phyloP scores from a whole-genome alignment of 2,888 invertebrate genomes.

The Aproaerema taeniolella region DNA sequence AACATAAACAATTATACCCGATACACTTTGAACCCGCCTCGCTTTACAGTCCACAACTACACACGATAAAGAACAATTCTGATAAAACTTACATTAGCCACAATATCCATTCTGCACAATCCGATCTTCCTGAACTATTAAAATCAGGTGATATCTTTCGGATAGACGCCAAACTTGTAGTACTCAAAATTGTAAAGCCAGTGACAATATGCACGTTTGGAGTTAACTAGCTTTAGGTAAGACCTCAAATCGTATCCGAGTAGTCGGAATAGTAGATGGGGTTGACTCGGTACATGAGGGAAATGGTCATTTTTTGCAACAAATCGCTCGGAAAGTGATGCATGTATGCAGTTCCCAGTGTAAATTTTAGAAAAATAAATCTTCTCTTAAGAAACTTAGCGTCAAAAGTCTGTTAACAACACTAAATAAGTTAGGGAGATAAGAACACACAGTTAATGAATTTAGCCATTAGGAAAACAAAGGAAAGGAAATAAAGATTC shows the following conservation, averaged over 20 bases:
- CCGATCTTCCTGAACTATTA: slow-evolving; percentile 24
- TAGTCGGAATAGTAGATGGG: slow-evolving; percentile 83
- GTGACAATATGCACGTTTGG: slow-evolving; percentile 50
- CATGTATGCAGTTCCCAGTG: slow-evolving; percentile 61
- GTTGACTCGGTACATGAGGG: slow-evolving; percentile 75
- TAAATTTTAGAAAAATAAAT: slow-evolving; percentile 41
- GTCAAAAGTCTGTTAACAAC: slow-evolving; percentile 25
- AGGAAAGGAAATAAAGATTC: slow-evolving; percentile 19
- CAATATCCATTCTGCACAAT: slow-evolving; percentile 69
- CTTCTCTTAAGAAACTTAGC: slow-evolving; percentile 12
- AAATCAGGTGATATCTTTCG: slow-evolving; percentile 67
- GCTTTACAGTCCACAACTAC: slow-evolving; percentile 5
- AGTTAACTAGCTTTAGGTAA: slow-evolving; percentile 40
- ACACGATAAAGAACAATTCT: too few species aligned
- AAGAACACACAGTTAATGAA: slow-evolving; percentile 61
- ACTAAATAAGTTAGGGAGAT: slow-evolving; percentile 52
- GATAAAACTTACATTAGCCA: slow-evolving; percentile 74
- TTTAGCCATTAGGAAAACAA: slow-evolving; percentile 61
- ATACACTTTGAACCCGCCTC: slow-evolving; percentile 34
- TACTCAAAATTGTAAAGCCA: slow-evolving; percentile 72
- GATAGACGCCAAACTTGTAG: slow-evolving; percentile 66
- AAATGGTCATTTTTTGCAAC: slow-evolving; percentile 71
- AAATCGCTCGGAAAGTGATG: slow-evolving; percentile 52
- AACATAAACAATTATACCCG: too few species aligned
- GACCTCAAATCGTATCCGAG: slow-evolving; percentile 78